Percentiles rank a stretch among this genome's conserved stretches.
These are phyloP conservation scores for Orchesella flavescens DNA, from an alignment of 2,888 invertebrate genomes.

Conservation along the genomic window DNA sequence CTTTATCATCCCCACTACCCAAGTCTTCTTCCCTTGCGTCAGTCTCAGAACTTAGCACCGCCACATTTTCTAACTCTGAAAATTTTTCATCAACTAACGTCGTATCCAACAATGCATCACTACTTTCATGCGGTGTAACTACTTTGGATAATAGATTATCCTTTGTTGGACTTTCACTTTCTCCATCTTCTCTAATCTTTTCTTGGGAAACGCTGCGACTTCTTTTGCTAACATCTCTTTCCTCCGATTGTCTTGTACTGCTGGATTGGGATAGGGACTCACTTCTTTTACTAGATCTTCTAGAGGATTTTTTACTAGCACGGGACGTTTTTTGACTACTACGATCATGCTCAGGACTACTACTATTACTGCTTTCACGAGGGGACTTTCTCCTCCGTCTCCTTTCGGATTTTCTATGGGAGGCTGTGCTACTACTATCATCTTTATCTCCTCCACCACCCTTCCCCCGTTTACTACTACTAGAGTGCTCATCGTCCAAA, in stretches of 20 bases:
- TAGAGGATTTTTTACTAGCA: constrained; percentile 56
- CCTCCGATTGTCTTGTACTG: constrained; percentile 58
- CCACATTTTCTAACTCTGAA: constrained; percentile 64
- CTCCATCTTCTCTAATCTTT: constrained; percentile 77
- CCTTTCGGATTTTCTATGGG: constrained; percentile 60
- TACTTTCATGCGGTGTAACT: constrained; percentile 53
- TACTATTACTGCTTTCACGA: constrained; percentile 31
- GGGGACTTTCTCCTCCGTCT: constrained; percentile 54
- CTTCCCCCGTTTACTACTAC: neutral
- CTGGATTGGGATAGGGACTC: constrained; percentile 43
- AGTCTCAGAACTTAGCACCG: constrained; percentile 63
- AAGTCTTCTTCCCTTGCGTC: constrained; percentile 61
- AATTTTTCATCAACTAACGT: constrained; percentile 64
- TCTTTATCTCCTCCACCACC: neutral
- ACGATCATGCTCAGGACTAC: constrained; percentile 38
- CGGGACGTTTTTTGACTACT: constrained; percentile 35
- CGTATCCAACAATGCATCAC: constrained; percentile 60
- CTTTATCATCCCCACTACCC: constrained; percentile 36
- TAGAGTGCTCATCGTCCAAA: constrained; percentile 15
- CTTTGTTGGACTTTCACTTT: constrained; percentile 46
- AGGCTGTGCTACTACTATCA: constrained; percentile 41
- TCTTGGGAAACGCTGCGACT: constrained; percentile 73
- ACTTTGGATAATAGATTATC: constrained; percentile 7
- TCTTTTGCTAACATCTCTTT: constrained; percentile 71
- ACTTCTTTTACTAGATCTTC: constrained; percentile 54